Evolutionary conservation across 2,888 invertebrate species (phyloP).

Genomic region (Penaeus monodon): DNA sequence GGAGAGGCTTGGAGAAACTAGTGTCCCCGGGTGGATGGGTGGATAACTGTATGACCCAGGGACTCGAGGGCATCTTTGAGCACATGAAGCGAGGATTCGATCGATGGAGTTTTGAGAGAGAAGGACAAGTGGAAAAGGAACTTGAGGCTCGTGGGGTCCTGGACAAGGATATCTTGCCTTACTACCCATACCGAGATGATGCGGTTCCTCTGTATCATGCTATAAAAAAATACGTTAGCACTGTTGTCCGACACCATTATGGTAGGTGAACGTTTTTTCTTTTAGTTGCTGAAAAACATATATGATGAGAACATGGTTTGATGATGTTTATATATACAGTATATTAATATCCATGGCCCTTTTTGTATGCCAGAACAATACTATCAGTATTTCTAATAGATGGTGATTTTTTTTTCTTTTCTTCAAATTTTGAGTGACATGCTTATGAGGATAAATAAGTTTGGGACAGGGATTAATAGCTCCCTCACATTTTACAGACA

Average conservation of each 20-base stretch:
- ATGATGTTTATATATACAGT: too few species aligned
- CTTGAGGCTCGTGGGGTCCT: conserved; percentile 69
- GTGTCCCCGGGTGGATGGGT: conserved; percentile 71
- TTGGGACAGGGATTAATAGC: too few species aligned
- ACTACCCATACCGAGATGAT: conserved; percentile 72
- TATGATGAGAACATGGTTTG: too few species aligned
- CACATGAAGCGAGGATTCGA: conserved; percentile 70
- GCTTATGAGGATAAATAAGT: too few species aligned
- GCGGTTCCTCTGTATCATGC: conserved; percentile 70
- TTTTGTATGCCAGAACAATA: too few species aligned
- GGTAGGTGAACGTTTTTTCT: conserved; percentile 67
- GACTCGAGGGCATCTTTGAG: conserved; percentile 70
- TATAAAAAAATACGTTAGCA: conserved; percentile 70
- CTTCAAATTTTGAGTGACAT: too few species aligned
- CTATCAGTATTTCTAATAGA: too few species aligned
- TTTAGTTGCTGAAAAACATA: too few species aligned
- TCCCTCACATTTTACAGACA: conserved; percentile 67
- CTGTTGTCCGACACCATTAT: conserved; percentile 70
- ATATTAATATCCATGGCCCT: too few species aligned
- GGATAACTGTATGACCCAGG: conserved; percentile 71
- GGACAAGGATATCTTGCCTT: conserved; percentile 69
- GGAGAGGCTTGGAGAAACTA: conserved; percentile 70
- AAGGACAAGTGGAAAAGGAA: conserved; percentile 70
- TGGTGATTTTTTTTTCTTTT: too few species aligned
- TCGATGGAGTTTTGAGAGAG: conserved; percentile 66